These are phyloP conservation scores for Drosophila leontia DNA, from an alignment of 1,140 invertebrate genomes.

Conservation along the genomic window DNA sequence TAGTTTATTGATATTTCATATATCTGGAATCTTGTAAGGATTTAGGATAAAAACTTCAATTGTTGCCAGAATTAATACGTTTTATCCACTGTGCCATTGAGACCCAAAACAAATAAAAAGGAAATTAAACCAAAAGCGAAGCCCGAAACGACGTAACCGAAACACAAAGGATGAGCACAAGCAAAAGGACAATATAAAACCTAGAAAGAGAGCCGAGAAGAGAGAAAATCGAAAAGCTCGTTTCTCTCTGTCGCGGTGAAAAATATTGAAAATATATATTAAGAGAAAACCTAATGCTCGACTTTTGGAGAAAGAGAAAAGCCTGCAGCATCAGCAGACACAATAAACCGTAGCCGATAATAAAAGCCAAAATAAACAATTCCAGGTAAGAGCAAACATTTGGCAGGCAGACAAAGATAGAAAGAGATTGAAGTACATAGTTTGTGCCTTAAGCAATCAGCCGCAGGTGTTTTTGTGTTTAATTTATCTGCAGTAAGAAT, in stretches of 20 bases:
- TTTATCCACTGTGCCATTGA: slow-evolving; percentile 27
- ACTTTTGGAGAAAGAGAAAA: slow-evolving; percentile 24
- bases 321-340: slow-evolving; percentile 5
- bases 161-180: slow-evolving; percentile 24
- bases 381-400: slow-evolving; percentile 36
- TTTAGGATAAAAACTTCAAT: background rate
- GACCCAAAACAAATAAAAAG: slow-evolving; percentile 29
- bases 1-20: background rate
- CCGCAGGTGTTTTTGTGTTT: slow-evolving; percentile 23
- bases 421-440: slow-evolving; percentile 11
- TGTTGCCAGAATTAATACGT: background rate
- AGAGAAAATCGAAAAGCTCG: slow-evolving; percentile 3
- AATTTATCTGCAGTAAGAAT: slow-evolving; percentile 6
- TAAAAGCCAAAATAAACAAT: slow-evolving; percentile 35
- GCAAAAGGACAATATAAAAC: slow-evolving; percentile 2
- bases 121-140: slow-evolving; percentile 42
- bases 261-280: slow-evolving; percentile 53
- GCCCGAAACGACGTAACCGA: slow-evolving; percentile 27
- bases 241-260: slow-evolving; percentile 14
- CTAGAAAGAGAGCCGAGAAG: slow-evolving; percentile 1
- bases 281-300: slow-evolving; percentile 40
- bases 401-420: slow-evolving; percentile 31
- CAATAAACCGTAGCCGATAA: slow-evolving; percentile 5
- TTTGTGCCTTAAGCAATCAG: slow-evolving; percentile 15
- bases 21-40: background rate